Evolutionary conservation across 2,113 vertebrate species (phyloP).

Genomic region (Anas platyrhynchos): DNA sequence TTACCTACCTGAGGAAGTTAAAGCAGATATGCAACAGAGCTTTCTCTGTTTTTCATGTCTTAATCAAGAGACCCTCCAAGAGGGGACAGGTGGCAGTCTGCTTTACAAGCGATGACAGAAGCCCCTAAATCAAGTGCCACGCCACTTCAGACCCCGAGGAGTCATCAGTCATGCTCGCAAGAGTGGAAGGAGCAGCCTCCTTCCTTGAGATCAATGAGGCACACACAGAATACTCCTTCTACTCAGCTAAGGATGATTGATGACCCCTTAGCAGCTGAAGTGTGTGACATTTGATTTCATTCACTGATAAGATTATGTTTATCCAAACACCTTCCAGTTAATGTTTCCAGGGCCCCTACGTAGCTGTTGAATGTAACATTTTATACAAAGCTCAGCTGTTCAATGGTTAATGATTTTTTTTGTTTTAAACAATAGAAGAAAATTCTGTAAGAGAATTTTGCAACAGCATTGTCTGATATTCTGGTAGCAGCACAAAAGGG

Average conservation of each 20-base stretch:
- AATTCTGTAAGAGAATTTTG: conserved; percentile 12
- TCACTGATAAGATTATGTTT: conserved; percentile 60
- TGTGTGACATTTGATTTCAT: conserved; percentile 65
- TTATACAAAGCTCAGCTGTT: conserved; percentile 53
- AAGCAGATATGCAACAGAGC: not conserved
- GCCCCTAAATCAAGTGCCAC: conserved; percentile 35
- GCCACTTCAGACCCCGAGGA: conserved; percentile 11
- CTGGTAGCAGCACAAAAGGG: not conserved
- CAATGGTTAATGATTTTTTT: conserved; percentile 60
- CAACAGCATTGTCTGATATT: not conserved
- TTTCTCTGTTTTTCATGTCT: not conserved
- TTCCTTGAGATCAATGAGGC: conserved; percentile 46
- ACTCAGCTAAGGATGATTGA: conserved; percentile 44
- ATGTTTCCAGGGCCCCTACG: conserved; percentile 28
- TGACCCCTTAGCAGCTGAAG: conserved; percentile 57
- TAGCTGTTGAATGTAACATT: not conserved
- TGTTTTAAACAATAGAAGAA: conserved; percentile 18
- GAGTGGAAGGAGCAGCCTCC: conserved; percentile 38
- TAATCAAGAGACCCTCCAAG: not conserved
- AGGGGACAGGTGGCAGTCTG: not conserved
- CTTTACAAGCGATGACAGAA: conserved; percentile 16
- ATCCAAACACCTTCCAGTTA: conserved; percentile 55
- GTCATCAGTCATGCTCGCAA: conserved; percentile 37
- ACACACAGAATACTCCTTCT: conserved; percentile 32
- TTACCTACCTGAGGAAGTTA: not conserved